Evolutionary conservation across 2,888 invertebrate species (phyloP).

Genomic region (Hydraecia micacea): DNA sequence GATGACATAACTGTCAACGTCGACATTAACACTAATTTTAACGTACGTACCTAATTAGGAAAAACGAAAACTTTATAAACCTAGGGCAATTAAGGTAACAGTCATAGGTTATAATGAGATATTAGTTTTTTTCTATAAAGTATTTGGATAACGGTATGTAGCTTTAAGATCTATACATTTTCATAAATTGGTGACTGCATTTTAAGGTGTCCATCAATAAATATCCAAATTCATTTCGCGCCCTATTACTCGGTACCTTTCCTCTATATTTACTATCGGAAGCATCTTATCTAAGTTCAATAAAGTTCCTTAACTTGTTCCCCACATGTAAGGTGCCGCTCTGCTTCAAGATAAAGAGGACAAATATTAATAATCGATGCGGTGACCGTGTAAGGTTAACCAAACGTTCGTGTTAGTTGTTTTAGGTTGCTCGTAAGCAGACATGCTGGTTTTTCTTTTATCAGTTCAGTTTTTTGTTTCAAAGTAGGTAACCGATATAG

Average conservation of each 20-base stretch:
- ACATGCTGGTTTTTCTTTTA: conserved; percentile 16
- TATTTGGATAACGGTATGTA: too few species aligned
- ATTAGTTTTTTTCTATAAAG: neutral
- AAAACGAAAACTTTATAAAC: neutral
- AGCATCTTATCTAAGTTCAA: conserved; percentile 65
- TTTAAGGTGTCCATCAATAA: neutral
- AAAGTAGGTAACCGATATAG: conserved; percentile 9
- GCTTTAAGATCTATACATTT: neutral
- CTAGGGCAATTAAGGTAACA: neutral
- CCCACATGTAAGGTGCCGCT: conserved; percentile 62
- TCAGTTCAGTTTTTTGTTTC: conserved; percentile 16
- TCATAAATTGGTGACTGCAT: neutral
- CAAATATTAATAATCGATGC: conserved; percentile 63
- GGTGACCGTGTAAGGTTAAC: conserved; percentile 54
- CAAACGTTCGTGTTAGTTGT: conserved; percentile 33
- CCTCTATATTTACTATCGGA: conserved; percentile 56
- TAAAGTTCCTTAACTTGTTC: conserved; percentile 49
- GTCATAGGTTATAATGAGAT: neutral
- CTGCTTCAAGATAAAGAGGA: conserved; percentile 54
- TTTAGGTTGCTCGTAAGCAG: conserved; percentile 40
- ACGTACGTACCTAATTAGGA: neutral
- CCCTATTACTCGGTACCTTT: conserved; percentile 6
- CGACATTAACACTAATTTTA: too few species aligned
- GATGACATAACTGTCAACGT: neutral
- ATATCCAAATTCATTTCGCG: neutral